Evolutionary conservation across 2,888 invertebrate genomes (phyloP).

Genomic region (Axea sp.): DNA sequence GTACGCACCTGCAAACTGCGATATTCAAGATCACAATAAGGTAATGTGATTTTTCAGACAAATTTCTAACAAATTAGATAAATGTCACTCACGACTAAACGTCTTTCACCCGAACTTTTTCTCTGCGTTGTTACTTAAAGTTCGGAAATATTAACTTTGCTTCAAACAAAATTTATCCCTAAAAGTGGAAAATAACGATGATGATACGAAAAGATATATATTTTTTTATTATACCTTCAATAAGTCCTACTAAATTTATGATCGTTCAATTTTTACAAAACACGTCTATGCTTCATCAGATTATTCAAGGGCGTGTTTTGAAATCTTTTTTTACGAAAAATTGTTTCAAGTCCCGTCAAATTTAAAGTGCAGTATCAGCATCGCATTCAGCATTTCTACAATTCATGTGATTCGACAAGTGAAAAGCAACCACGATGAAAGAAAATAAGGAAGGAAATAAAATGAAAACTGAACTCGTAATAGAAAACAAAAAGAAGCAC

Average conservation of each 20-base stretch:
- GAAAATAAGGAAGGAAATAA: constrained; percentile 2
- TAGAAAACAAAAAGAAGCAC: too few relatives aligned
- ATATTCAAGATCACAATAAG: too few relatives aligned
- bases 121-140: constrained; percentile 7
- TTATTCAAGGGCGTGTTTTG: constrained; percentile 32
- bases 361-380: constrained; percentile 48
- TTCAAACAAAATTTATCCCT: constrained; percentile 5
- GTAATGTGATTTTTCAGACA: too few relatives aligned
- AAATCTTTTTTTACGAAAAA: constrained; percentile 53
- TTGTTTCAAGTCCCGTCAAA: constrained; percentile 48
- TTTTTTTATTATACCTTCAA: constrained; percentile 40
- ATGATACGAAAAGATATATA: too few relatives aligned
- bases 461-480: too few relatives aligned
- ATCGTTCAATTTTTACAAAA: constrained; percentile 41
- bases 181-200: constrained; percentile 9
- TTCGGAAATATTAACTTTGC: constrained; percentile 32
- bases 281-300: constrained; percentile 25
- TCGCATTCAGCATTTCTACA: constrained; percentile 47
- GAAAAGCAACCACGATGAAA: constrained; percentile 19
- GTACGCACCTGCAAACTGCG: too few relatives aligned
- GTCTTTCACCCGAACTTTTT: constrained; percentile 4
- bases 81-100: constrained; percentile 4
- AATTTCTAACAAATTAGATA: constrained; percentile 2
- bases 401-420: constrained; percentile 27
- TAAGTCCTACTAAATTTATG: constrained; percentile 45